Evolutionary conservation across 2,888 invertebrate species (phyloP).

Genomic region (Alloplasta piceator): DNA sequence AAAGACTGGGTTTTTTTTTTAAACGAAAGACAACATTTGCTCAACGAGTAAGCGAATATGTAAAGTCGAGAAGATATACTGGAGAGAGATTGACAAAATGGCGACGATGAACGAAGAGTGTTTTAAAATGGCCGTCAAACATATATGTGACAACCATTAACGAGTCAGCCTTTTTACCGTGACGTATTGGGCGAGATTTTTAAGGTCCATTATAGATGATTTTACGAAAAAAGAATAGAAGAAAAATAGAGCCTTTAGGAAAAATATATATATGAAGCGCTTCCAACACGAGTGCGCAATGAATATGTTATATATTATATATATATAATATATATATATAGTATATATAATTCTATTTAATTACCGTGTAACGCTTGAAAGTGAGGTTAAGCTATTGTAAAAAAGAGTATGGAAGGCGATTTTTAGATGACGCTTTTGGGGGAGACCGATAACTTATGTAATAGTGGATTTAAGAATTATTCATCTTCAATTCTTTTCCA

Average conservation of each 20-base stretch:
- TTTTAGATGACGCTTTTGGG: slow-evolving; percentile 43
- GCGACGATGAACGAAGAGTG: slow-evolving; percentile 22
- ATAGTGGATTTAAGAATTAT: no score
- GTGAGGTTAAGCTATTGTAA: slow-evolving; percentile 34
- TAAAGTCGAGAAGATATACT: slow-evolving; percentile 6
- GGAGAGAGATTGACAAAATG: slow-evolving; percentile 26
- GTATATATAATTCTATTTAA: slow-evolving; percentile 36
- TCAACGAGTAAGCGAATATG: slow-evolving; percentile 56
- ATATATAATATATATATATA: slow-evolving; percentile 30
- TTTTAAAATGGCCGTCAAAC: slow-evolving; percentile 38
- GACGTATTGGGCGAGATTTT: slow-evolving; percentile 56
- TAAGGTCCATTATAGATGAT: slow-evolving; percentile 44
- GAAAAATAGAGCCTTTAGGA: slow-evolving; percentile 34
- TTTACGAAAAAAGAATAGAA: slow-evolving; percentile 20
- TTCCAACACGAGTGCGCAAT: slow-evolving; percentile 33
- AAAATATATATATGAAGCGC: slow-evolving; percentile 35
- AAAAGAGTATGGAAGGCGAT: slow-evolving; percentile 19
- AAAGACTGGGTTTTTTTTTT: slow-evolving; percentile 27
- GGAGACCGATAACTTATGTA: no score
- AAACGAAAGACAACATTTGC: slow-evolving; percentile 50
- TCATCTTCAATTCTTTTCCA: no score
- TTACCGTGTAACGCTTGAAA: slow-evolving; percentile 58
- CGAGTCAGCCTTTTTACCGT: slow-evolving; percentile 62
- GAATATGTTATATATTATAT: slow-evolving; percentile 55
- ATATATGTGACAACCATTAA: slow-evolving; percentile 37